Evolutionary conservation across 2,888 invertebrate species (phyloP).

Genomic region (Drosophila histrio): DNA sequence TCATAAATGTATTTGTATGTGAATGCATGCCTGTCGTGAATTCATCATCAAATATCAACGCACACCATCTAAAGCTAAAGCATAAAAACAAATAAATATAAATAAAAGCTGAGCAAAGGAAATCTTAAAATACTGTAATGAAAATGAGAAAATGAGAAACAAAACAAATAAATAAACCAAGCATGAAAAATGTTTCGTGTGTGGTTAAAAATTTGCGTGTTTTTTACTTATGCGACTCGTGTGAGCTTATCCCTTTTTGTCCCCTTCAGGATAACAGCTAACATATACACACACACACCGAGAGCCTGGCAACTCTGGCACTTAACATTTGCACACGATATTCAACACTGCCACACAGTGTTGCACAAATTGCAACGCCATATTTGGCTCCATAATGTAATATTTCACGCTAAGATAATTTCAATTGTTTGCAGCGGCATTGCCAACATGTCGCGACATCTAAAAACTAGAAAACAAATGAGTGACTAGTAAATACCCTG

Average conservation of each 20-base stretch:
- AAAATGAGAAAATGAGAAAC: slow-evolving; percentile 20
- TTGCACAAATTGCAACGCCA: slow-evolving; percentile 18
- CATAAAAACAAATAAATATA: slow-evolving; percentile 16
- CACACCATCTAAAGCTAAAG: slow-evolving; percentile 48
- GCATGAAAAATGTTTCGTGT: slow-evolving; percentile 62
- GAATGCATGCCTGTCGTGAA: slow-evolving; percentile 61
- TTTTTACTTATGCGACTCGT: slow-evolving; percentile 34
- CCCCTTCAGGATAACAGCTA: slow-evolving; percentile 16
- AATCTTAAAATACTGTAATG: slow-evolving; percentile 15
- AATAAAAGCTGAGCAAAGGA: slow-evolving; percentile 7
- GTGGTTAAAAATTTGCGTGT: slow-evolving; percentile 58
- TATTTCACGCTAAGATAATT: slow-evolving; percentile 43
- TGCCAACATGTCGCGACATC: slow-evolving; percentile 54
- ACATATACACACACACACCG: background rate
- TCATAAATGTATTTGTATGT: slow-evolving; percentile 8
- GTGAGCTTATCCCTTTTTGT: slow-evolving; percentile 39
- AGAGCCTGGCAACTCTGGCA: slow-evolving; percentile 16
- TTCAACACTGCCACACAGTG: slow-evolving; percentile 30
- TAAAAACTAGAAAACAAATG: slow-evolving; percentile 1
- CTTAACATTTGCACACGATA: slow-evolving; percentile 9
- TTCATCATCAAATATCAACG: slow-evolving; percentile 62
- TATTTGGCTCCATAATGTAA: slow-evolving; percentile 32
- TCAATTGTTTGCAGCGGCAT: slow-evolving; percentile 33
- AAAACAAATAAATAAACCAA: slow-evolving; percentile 54
- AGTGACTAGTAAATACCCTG: background rate